These are phyloP conservation scores for Halictus rubicundus DNA, from an alignment of 1,140 invertebrate genomes.

Conservation along the genomic window DNA sequence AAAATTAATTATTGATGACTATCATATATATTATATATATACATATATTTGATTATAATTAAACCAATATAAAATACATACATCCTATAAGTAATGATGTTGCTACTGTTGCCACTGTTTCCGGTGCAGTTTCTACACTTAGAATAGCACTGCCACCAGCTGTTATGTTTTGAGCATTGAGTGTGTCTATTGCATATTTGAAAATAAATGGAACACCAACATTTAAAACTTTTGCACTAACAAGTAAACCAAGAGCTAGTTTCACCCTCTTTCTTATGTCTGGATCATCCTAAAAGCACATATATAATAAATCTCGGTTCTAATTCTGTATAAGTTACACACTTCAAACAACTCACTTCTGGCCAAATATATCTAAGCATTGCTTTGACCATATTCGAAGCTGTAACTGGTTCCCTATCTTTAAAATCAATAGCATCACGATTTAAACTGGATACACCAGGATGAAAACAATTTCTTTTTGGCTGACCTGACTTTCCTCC, in stretches of 20 bases:
- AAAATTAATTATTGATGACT: neutral
- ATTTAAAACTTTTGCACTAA: constrained; percentile 93
- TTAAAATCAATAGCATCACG: constrained; percentile 83
- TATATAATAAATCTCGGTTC: constrained; percentile 37
- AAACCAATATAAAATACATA: constrained; percentile 82
- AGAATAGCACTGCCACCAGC: constrained; percentile 80
- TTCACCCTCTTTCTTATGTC: constrained; percentile 91
- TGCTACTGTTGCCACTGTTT: constrained; percentile 87
- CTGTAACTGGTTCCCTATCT: constrained; percentile 83
- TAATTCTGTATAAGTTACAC: constrained; percentile 8
- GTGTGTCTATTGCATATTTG: constrained; percentile 94
- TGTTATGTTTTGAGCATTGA: constrained; percentile 85
- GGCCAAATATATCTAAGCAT: constrained; percentile 98
- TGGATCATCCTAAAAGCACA: constrained; percentile 85
- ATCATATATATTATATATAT: neutral
- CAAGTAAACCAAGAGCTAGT: constrained; percentile 89
- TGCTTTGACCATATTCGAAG: constrained; percentile 90
- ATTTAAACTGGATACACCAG: constrained; percentile 87
- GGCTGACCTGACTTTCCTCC: constrained; percentile 81
- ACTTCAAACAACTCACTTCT: constrained; percentile 82
- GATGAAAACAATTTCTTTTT: constrained; percentile 93
- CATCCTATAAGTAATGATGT: constrained; percentile 94
- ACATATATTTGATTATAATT: neutral
- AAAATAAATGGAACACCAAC: constrained; percentile 98
- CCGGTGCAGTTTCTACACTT: constrained; percentile 86